Base-by-base conservation (phyloP, 2,113 vertebrate genomes). In the Lasiurus borealis region DNA sequence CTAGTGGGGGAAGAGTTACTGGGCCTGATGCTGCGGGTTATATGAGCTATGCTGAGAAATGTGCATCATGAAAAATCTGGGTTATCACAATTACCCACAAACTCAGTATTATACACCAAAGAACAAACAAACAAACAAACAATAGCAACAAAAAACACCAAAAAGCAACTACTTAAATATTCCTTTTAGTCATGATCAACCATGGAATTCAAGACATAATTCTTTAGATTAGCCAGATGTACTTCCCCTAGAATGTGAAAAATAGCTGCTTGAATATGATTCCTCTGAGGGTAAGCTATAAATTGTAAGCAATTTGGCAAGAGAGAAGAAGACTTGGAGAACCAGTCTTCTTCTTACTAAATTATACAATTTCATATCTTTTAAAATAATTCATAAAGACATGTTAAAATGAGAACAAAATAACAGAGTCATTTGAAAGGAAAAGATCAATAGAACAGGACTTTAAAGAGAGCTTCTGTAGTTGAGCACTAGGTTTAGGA, bases 311-410 rank as follows among this genome's bases (percentile, higher is more conserved):
- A 19, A 78, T 66, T 81, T 96, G 97, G 82, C 96, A 96, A 64
- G 36, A 88, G 44, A 93, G 78, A 88, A 69, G 62, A 59, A 88
- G 68, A 80, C 21, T 81, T 83, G 46, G 69, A 95, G 81, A 95
- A 68, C 2, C 36, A 78, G 34, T 9, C n/a, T 23, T 92, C 90
- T 88, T 88, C 85, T 95, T 85, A 84, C 62, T 62, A 91, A 95
- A 76, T 93, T 96, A 95, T 78, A 82, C 50, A 80, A 92, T 57
- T 90, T 88, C 76, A 50, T 91, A 88, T 92, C 88, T 93, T 46
- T 66, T 83, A 81, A 92, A 93, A 86, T 85, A 77, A 90, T 88
- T 97, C 84, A 93, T 83, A 93, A 95, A 95, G 94, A 75, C 82
- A 92, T 66, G 76, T 76, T 95, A 93, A 88, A 93, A 95, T 23